These are phyloP conservation scores for Harlomillsia oculata DNA, from an alignment of 1,140 invertebrate genomes.

Conservation along the genomic window DNA sequence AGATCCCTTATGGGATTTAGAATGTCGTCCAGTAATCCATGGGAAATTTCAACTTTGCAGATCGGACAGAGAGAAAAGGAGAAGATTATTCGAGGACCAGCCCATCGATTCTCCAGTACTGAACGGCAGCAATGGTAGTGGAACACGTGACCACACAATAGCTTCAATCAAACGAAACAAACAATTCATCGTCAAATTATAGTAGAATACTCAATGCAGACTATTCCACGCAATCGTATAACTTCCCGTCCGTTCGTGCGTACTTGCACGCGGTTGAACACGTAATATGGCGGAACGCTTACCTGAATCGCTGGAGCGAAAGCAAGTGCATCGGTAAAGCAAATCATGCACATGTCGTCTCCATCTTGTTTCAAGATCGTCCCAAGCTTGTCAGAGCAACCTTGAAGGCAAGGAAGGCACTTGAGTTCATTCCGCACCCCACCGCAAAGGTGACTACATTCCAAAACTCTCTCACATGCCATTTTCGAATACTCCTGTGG, in stretches of 20 bases:
- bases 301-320: slow-evolving; percentile 89
- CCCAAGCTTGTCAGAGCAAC: slow-evolving; percentile 41
- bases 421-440: slow-evolving; percentile 70
- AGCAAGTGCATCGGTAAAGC: slow-evolving; percentile 90
- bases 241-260: too few species aligned
- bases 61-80: slow-evolving; percentile 93
- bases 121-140: slow-evolving; percentile 84
- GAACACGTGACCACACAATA: slow-evolving; percentile 92
- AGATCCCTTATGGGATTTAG: slow-evolving; percentile 69
- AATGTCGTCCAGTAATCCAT: slow-evolving; percentile 64
- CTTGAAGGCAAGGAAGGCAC: slow-evolving; percentile 78
- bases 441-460: slow-evolving; percentile 86
- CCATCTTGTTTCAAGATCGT: slow-evolving; percentile 74
- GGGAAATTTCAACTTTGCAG: slow-evolving; percentile 83
- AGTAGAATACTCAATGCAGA: too few species aligned
- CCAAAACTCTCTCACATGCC: slow-evolving; percentile 70
- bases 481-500: slow-evolving; percentile 67
- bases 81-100: slow-evolving; percentile 90
- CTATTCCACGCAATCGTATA: too few species aligned
- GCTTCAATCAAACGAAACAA: slow-evolving; percentile 46
- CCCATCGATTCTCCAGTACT: slow-evolving; percentile 79
- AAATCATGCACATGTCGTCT: slow-evolving; percentile 99
- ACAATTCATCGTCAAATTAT: slow-evolving; percentile 6
- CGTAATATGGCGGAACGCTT: too few species aligned
- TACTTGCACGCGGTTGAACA: too few species aligned